Base-by-base conservation (phyloP, 2,113 vertebrate genomes). In the Leucopternis melanops region DNA sequence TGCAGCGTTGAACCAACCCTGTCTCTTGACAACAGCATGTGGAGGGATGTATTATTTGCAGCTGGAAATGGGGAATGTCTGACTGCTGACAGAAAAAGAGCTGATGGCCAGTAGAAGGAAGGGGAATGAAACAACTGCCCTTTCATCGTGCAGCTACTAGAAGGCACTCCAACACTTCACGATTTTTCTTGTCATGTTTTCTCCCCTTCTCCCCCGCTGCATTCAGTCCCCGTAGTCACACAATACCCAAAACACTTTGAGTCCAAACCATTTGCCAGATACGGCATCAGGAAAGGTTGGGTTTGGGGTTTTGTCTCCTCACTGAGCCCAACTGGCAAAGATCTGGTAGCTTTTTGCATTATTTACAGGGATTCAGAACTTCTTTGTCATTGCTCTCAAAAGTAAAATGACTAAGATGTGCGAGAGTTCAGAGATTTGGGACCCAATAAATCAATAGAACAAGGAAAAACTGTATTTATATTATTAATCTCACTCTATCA, bases 401-500 rank as follows among this genome's bases (percentile, higher is more conserved):
- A 71, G 34, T 62, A 66, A 77, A 93, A 88, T 67, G 59, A 81
- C n/a, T 81, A 67, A 84, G 52, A 84, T 5, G 47, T 29, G 59
- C 2, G 1, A 96, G 12, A 20, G 26, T 57, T 89, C 61, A 73
- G 77, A 95, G 69, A 94, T 87, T 87, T 92, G 81, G 44, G 78
- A 81, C 34, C 38, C 9, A 86, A 91, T 84, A 91, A 78, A 96
- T 95, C 93, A 94, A 87, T 9, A 40, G n/a, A 86, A 84, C 42
- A 91, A 89, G 86, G 50, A 91, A 89, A 94, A 84, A 14, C 38
- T 86, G 13, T 62, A 57, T 86, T 79, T 91, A 74, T 83, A 59
- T 71, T 92, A 91, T 91, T 88, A 91, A 94, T 91, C 86, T 92
- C n/a, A 94, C 52, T 65, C 74, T 78, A 71, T 85, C 94, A 85